Evolutionary conservation across 2,797 vertebrate species (phyloP).

Genomic region (Anas georgica): DNA sequence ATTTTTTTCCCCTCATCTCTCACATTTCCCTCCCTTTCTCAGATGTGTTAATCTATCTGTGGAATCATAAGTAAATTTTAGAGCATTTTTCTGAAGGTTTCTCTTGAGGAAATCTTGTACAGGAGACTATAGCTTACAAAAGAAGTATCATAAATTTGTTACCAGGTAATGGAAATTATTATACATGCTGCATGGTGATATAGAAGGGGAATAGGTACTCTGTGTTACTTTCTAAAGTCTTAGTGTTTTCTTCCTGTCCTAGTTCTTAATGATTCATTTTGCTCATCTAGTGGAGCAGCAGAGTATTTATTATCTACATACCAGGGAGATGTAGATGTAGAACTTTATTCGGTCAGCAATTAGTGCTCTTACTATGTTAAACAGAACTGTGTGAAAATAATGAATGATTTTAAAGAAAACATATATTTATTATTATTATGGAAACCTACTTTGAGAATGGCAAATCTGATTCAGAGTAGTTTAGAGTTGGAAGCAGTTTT

Average conservation of each 20-base stretch:
- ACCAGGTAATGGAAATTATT: not conserved
- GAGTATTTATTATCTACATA: not conserved
- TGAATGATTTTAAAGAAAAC: not conserved
- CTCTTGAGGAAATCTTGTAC: not conserved
- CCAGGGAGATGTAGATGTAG: not conserved
- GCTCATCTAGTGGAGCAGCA: not conserved
- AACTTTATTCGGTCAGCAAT: not conserved
- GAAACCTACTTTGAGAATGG: not conserved
- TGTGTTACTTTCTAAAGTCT: not conserved
- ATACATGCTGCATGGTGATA: not conserved
- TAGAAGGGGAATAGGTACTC: not conserved
- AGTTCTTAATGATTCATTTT: not conserved
- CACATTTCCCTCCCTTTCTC: fast-evolving
- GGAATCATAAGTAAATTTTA: not conserved
- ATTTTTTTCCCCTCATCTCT: fast-evolving
- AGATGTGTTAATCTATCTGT: not conserved
- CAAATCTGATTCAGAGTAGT: not conserved
- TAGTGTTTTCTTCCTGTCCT: not conserved
- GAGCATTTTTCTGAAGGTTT: not conserved
- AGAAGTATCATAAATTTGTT: not conserved
- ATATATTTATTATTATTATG: not conserved
- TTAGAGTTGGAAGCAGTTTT: not conserved
- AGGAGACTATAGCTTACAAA: not conserved
- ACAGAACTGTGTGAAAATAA: not conserved
- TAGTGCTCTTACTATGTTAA: not conserved